Evolutionary conservation across 2,113 vertebrate genomes (phyloP), one percentile per base, ranked within the genome.

Genomic region (Ciconia boyciana): DNA sequence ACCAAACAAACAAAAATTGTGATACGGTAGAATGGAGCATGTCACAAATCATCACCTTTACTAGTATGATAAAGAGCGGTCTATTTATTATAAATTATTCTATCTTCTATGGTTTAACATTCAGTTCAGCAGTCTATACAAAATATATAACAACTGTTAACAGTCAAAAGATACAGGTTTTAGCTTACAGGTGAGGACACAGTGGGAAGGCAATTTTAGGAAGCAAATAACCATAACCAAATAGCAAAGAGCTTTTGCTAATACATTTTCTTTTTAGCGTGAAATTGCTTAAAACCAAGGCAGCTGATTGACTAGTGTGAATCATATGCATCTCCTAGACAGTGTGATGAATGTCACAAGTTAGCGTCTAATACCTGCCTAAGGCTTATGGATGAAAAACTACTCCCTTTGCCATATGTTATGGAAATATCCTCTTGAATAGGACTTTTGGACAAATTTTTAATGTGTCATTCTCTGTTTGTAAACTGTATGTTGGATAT

Each of bases 281-380:
- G 92, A 96, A 96, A 94, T 96, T 97, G 92, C 88, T 96, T 92
- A 89, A 95, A 87, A 94, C 83, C 83, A 91, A 93, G 61, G 77
- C 74, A 65, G 71, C 77, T 94, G 89, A 95, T 51, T 95, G 90
- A 96, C 83, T 88, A 36, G 87, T 74, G 90, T 70, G 83, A 95
- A 90, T 94, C 79, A 70, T 83, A 89, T 75, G 43, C 29, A 28
- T 41, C 43, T 95, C 68, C 76, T 78, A 87, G 86, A 65, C 44
- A 85, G 83, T 15, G 10, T 29, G 29, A 89, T 48, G 70, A 76
- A 87, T 90, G 57, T 52, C 82, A 74, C 54, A 89, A 88, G 43
- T 89, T 78, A 92, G 22, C 48, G 78, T 89, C 51, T 81, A 81
- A 83, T 96, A 94, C 68, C 86, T 96, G 92, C 88, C 90, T 92